phyloP scores from a whole-genome alignment of 1,140 invertebrate genomes.

The Andrena cerasifolii region DNA sequence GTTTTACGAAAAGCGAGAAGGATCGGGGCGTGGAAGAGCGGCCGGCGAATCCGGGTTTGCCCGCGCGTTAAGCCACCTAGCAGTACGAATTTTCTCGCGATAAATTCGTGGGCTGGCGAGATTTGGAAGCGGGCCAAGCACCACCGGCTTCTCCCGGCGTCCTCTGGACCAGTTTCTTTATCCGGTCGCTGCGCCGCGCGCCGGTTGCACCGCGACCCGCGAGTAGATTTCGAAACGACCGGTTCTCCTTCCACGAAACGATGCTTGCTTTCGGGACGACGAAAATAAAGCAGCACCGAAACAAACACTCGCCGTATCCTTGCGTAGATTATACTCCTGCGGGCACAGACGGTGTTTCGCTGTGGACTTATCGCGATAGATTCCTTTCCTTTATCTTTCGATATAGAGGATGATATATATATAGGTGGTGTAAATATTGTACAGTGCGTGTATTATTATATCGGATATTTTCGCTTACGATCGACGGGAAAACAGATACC shows the following conservation, averaged over 20 bases:
- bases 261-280: conserved; percentile 56
- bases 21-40: not conserved
- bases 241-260: conserved; percentile 65
- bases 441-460: too few species aligned
- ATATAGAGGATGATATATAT: too few species aligned
- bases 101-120: conserved; percentile 51
- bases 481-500: not conserved
- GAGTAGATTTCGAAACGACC: conserved; percentile 66
- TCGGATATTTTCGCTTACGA: too few species aligned
- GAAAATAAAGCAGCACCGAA: conserved; percentile 55
- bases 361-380: too few species aligned
- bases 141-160: conserved; percentile 53
- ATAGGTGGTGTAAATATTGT: too few species aligned
- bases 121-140: conserved; percentile 59
- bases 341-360: not conserved
- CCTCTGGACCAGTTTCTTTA: conserved; percentile 68
- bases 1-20: not conserved
- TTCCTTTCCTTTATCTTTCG: too few species aligned
- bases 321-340: conserved; percentile 41
- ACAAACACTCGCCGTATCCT: conserved; percentile 41
- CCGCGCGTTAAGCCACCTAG: not conserved
- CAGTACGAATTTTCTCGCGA: conserved; percentile 48
- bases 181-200: conserved; percentile 27
- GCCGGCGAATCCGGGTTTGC: not conserved
- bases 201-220: conserved; percentile 34